Percentiles rank a stretch among this genome's conserved stretches.
Evolutionary conservation across 2,888 invertebrate species (phyloP).

Genomic region (Idaea aversata): DNA sequence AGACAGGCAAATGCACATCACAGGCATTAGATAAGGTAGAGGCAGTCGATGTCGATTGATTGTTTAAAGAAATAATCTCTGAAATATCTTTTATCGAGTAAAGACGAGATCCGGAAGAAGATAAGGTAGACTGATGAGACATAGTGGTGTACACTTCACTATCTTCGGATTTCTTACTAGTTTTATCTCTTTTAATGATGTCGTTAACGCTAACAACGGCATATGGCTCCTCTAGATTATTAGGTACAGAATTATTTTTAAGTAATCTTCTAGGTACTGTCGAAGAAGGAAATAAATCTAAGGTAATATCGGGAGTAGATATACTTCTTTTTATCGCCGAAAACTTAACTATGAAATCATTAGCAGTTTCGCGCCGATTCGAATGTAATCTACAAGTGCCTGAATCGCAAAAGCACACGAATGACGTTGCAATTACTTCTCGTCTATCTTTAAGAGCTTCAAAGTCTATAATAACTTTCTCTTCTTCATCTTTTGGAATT

Average conservation of each 20-base stretch:
- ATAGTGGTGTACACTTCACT: constrained; percentile 52
- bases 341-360: constrained; percentile 63
- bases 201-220: constrained; percentile 57
- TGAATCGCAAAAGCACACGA: constrained; percentile 71
- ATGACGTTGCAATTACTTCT: constrained; percentile 60
- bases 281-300: constrained; percentile 57
- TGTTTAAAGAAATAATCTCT: constrained; percentile 62
- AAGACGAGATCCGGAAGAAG: constrained; percentile 55
- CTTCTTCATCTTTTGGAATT: constrained; percentile 42
- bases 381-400: constrained; percentile 61
- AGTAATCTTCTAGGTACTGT: constrained; percentile 45
- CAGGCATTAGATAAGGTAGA: constrained; percentile 62
- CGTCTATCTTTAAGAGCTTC: constrained; percentile 47
- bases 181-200: constrained; percentile 47
- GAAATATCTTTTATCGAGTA: constrained; percentile 72
- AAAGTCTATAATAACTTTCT: constrained; percentile 56
- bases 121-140: constrained; percentile 57
- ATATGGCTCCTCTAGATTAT: constrained; percentile 64
- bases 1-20: constrained; percentile 59
- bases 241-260: constrained; percentile 65
- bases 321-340: constrained; percentile 72
- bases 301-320: constrained; percentile 70
- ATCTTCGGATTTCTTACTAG: constrained; percentile 27
- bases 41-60: constrained; percentile 54
- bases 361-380: constrained; percentile 51